These are phyloP conservation scores for Apodemia duryi DNA, from an alignment of 2,888 invertebrate species.

Conservation along the genomic window DNA sequence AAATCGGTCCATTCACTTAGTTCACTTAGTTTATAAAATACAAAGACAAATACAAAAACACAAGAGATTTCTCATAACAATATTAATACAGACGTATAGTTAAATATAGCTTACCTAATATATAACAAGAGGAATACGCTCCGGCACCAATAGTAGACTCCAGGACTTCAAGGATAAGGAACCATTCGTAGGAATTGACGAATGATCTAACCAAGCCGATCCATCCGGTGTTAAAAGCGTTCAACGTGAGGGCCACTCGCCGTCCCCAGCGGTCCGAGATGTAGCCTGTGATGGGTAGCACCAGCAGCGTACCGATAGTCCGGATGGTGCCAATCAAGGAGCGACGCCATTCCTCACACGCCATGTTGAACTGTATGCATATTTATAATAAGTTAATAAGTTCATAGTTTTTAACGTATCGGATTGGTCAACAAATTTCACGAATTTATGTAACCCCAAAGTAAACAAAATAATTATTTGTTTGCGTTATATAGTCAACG, in stretches of 20 bases:
- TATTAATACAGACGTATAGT: background rate
- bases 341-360: conserved; percentile 85
- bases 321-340: conserved; percentile 86
- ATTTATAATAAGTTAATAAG: too few relatives aligned
- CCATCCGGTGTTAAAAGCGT: conserved; percentile 81
- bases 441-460: too few relatives aligned
- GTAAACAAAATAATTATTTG: too few relatives aligned
- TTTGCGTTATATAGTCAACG: too few relatives aligned
- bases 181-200: conserved; percentile 84
- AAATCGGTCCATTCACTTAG: too few relatives aligned
- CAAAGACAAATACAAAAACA: too few relatives aligned
- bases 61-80: too few relatives aligned
- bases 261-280: conserved; percentile 87
- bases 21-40: too few relatives aligned
- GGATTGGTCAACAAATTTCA: too few relatives aligned
- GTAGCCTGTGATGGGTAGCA: conserved; percentile 84
- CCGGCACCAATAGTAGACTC: conserved; percentile 85
- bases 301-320: conserved; percentile 84
- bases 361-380: conserved; percentile 76
- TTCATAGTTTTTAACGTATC: too few relatives aligned
- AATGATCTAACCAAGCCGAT: conserved; percentile 84
- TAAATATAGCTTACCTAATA: conserved; percentile 77
- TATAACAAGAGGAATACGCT: conserved; percentile 85
- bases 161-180: conserved; percentile 83
- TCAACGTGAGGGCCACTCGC: conserved; percentile 79